Evolutionary conservation across 2,797 vertebrate genomes (phyloP).

Genomic region (Melanotaenia trifasciata): DNA sequence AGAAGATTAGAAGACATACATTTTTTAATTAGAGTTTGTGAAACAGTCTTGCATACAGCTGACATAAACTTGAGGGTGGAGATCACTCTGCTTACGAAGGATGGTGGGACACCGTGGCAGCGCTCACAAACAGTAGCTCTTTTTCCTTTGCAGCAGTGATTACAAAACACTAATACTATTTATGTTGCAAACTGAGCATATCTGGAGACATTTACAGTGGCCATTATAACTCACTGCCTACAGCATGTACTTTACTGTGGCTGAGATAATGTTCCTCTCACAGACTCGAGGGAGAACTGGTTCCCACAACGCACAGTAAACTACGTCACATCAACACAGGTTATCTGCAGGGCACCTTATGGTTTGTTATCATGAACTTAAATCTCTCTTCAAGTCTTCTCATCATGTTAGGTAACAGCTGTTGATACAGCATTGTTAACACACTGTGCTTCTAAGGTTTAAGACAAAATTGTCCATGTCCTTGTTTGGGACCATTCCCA

Average conservation of each 20-base stretch:
- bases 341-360: background rate
- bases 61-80: background rate
- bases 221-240: background rate
- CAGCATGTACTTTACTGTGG: constrained; percentile 2
- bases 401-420: background rate
- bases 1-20: background rate
- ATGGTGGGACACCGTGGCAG: too few relatives aligned
- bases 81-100: background rate
- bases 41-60: too few relatives aligned
- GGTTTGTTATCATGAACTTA: background rate
- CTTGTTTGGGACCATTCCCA: too few relatives aligned
- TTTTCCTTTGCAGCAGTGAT: background rate
- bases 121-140: background rate
- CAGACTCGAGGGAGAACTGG: background rate
- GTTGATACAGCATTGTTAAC: background rate
- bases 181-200: background rate
- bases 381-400: background rate
- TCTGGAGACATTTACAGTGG: constrained; percentile 1
- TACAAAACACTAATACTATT: background rate
- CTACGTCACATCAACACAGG: background rate
- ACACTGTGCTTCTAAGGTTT: background rate
- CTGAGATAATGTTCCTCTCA: background rate
- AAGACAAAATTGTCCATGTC: background rate
- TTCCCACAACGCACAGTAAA: background rate
- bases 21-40: too few relatives aligned